Percentiles rank a stretch among this genome's conserved stretches.
Evolutionary conservation across 1,140 invertebrate species (phyloP).

Genomic region (Drosophila dunni): DNA sequence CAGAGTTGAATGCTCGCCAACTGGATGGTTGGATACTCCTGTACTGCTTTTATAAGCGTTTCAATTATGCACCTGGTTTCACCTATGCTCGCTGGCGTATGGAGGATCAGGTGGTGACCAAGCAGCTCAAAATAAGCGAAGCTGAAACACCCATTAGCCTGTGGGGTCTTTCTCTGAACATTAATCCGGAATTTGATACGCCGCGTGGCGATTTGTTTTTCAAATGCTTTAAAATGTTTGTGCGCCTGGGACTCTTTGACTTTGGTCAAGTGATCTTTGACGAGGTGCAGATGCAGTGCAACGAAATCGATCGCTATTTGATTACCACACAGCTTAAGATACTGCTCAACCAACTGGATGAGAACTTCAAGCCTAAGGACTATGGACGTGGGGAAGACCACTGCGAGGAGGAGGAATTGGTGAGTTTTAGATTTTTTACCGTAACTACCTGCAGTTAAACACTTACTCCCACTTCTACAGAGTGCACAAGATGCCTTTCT

Average conservation of each 20-base stretch:
- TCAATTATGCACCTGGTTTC: conserved; percentile 57
- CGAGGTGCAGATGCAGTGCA: conserved; percentile 34
- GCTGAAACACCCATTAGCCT: conserved; percentile 30
- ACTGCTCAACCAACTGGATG: conserved; percentile 39
- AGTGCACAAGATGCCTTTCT: conserved; percentile 22
- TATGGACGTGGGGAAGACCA: conserved; percentile 9
- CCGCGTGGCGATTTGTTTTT: conserved; percentile 26
- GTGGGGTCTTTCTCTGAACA: conserved; percentile 38
- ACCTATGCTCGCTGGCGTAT: conserved; percentile 57
- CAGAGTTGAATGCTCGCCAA: conserved; percentile 8
- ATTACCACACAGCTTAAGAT: conserved; percentile 51
- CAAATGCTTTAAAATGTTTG: conserved; percentile 49
- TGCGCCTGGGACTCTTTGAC: conserved; percentile 61
- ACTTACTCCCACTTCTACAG: neutral
- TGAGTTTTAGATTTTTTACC: conserved; percentile 1
- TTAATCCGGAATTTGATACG: conserved; percentile 5
- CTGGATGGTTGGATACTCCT: conserved; percentile 65
- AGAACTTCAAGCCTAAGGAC: conserved; percentile 7
- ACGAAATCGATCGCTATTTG: conserved; percentile 55
- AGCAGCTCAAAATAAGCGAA: neutral
- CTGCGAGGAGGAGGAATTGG: conserved; percentile 10
- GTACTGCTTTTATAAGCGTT: conserved; percentile 62
- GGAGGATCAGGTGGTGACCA: conserved; percentile 12
- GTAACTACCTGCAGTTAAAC: neutral
- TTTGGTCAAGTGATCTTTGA: conserved; percentile 63